Conservation (phyloP, 1,140 invertebrate species). For the Idris sp. region DNA sequence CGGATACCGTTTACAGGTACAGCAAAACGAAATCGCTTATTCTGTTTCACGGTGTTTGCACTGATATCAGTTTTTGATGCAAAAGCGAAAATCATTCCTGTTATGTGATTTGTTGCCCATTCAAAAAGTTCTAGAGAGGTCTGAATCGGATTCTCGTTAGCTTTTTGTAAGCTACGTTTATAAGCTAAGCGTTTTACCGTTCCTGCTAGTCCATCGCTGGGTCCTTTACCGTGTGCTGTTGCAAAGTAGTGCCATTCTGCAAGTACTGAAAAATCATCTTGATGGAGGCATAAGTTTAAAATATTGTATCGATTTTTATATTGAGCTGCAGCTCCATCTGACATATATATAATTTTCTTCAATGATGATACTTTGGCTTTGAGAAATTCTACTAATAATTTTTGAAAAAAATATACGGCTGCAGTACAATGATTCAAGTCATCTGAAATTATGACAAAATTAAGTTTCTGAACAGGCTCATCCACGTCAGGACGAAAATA, state of each 20-base stretch:
- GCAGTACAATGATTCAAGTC: slow-evolving; percentile 26
- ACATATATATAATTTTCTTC: slow-evolving; percentile 42
- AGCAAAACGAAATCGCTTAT: too few species aligned
- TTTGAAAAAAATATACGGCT: slow-evolving; percentile 1
- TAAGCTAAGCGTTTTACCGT: slow-evolving; percentile 58
- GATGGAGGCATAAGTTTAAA: background rate
- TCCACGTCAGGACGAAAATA: slow-evolving; percentile 44
- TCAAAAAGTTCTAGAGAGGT: too few species aligned
- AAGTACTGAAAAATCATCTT: slow-evolving; percentile 10
- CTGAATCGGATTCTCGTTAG: slow-evolving; percentile 24
- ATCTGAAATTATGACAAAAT: slow-evolving; percentile 40
- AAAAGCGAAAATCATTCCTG: too few species aligned
- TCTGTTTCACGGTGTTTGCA: too few species aligned
- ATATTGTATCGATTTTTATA: slow-evolving; percentile 18
- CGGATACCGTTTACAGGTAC: too few species aligned
- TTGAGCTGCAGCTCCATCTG: slow-evolving; percentile 27
- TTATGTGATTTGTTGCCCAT: too few species aligned
- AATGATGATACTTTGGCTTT: background rate
- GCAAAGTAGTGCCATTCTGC: slow-evolving; percentile 27
- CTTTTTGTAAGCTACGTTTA: slow-evolving; percentile 50
- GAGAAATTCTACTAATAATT: slow-evolving; percentile 22
- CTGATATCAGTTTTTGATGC: too few species aligned
- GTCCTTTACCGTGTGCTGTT: slow-evolving; percentile 21
- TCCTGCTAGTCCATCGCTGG: slow-evolving; percentile 17
- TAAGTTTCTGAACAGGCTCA: slow-evolving; percentile 14